Evolutionary conservation across 2,888 invertebrate species (phyloP).

Genomic region (Bursaphelenchus okinawaensis): DNA sequence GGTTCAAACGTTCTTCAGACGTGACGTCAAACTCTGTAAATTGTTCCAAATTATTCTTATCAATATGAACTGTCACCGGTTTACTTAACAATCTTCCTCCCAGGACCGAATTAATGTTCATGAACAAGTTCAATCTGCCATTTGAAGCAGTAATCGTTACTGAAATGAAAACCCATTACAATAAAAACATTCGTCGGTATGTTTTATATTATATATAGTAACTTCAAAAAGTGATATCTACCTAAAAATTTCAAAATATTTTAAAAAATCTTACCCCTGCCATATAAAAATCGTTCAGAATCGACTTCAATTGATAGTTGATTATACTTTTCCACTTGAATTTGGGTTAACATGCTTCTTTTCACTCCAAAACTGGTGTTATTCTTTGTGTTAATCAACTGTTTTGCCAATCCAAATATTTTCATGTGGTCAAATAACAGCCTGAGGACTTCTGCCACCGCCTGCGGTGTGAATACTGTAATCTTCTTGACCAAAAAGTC

Average conservation of each 20-base stretch:
- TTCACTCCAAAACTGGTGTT: background rate
- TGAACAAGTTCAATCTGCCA: too few species aligned
- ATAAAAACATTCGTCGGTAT: background rate
- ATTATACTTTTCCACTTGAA: background rate
- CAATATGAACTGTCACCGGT: too few species aligned
- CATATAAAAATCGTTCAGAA: background rate
- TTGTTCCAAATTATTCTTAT: too few species aligned
- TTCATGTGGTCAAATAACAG: background rate
- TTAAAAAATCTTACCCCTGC: background rate
- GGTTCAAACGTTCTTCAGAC: too few species aligned
- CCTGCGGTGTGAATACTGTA: slow-evolving; percentile 4
- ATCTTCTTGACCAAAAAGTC: slow-evolving; percentile 8
- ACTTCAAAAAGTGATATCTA: too few species aligned
- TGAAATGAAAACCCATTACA: too few species aligned
- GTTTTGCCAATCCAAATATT: background rate
- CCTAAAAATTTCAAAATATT: background rate
- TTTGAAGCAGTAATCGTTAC: too few species aligned
- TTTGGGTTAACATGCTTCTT: background rate
- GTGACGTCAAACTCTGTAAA: too few species aligned
- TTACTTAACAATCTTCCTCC: too few species aligned
- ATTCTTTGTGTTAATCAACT: background rate
- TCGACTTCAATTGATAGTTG: background rate
- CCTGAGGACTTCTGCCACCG: background rate
- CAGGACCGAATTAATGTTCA: too few species aligned
- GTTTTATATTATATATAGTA: too few species aligned